phyloP scores from a whole-genome alignment of 1,140 invertebrate species.

The Piezodorus guildinii region DNA sequence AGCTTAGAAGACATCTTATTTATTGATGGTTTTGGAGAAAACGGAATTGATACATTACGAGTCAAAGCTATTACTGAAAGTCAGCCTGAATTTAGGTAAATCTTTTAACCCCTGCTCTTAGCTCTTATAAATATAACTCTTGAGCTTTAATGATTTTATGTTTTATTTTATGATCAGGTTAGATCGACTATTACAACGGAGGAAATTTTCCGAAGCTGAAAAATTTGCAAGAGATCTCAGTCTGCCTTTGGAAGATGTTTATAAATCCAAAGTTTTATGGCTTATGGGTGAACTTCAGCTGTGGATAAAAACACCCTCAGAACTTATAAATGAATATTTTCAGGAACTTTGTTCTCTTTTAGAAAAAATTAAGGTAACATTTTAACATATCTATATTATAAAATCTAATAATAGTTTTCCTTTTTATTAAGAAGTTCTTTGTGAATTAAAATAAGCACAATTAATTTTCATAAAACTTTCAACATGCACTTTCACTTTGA shows the following conservation, averaged over 20 bases:
- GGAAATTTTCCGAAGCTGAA: conserved; percentile 36
- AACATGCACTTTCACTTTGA: too few species aligned
- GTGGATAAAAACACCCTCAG: conserved; percentile 26
- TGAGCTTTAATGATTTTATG: too few species aligned
- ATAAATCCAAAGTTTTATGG: conserved; percentile 32
- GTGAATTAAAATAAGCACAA: too few species aligned
- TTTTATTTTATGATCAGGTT: conserved; percentile 28
- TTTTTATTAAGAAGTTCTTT: too few species aligned
- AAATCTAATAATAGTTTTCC: too few species aligned
- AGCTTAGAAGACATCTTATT: conserved; percentile 32
- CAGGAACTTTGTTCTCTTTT: neutral
- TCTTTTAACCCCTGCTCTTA: too few species aligned
- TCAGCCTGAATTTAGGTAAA: conserved; percentile 30
- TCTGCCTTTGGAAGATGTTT: conserved; percentile 33
- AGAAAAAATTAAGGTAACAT: neutral
- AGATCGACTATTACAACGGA: conserved; percentile 32
- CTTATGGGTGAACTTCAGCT: conserved; percentile 32
- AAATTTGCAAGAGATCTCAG: conserved; percentile 34
- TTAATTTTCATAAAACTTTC: too few species aligned
- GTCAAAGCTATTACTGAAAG: conserved; percentile 35
- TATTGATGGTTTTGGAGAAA: conserved; percentile 31
- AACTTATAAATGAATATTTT: neutral
- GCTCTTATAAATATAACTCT: too few species aligned
- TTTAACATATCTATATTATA: too few species aligned
- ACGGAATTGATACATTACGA: conserved; percentile 30